Evolutionary conservation across 2,888 invertebrate genomes (phyloP).

Genomic region (Magallana nippona): DNA sequence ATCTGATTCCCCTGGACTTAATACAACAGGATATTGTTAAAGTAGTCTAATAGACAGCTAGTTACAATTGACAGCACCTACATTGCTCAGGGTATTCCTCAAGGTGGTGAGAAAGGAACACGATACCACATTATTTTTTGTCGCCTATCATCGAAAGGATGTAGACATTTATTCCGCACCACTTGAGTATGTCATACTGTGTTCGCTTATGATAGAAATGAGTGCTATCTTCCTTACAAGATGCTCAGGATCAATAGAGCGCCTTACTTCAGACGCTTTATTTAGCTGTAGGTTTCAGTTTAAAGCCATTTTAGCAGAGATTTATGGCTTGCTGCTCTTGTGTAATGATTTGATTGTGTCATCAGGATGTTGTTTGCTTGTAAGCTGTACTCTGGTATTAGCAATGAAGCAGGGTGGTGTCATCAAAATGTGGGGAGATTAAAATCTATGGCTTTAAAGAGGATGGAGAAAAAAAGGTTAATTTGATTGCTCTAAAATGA

Average conservation of each 20-base stretch:
- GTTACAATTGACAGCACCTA: neutral
- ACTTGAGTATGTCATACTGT: neutral
- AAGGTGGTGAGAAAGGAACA: neutral
- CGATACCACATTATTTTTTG: neutral
- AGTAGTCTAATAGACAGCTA: neutral
- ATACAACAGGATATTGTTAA: neutral
- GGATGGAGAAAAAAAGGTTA: neutral
- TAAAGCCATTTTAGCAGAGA: neutral
- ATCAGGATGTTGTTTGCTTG: neutral
- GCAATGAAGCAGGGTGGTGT: neutral
- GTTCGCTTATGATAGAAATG: neutral
- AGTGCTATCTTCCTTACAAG: conserved; percentile 15
- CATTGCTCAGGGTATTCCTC: neutral
- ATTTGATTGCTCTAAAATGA: neutral
- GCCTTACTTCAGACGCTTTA: neutral
- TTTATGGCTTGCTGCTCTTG: conserved; percentile 27
- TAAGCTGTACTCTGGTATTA: neutral
- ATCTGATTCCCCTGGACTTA: neutral
- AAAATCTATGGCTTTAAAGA: neutral
- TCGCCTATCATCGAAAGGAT: neutral
- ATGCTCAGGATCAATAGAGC: neutral
- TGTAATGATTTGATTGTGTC: conserved; percentile 10
- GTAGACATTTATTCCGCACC: conserved; percentile 13
- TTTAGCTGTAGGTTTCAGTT: conserved; percentile 24
- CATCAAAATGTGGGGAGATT: neutral